Base-by-base conservation (phyloP, 2,888 invertebrate species). In the Microctonus aethiopoides region DNA sequence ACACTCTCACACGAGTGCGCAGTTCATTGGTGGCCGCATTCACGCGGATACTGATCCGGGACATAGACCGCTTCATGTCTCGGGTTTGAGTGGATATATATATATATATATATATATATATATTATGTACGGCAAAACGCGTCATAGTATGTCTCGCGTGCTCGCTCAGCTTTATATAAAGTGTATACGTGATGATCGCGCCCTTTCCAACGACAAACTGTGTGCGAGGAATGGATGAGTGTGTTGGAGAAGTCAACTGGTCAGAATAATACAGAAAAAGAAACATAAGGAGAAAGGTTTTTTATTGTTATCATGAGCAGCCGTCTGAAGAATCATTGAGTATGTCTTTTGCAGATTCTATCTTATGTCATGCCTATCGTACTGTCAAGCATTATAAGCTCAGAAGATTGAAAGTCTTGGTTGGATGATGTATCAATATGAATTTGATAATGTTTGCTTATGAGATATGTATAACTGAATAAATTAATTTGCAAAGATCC, bases 281-380 rank as follows among this genome's bases (percentile, higher is more conserved):
- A 69, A 41, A 68, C 54, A 72, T 67, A 63, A 34, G 41, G 22
- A 56, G 62, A 66, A 63, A 59, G 63, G 29, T 56, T 62, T 68
- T 70, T 70, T 63, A 54, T 52, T 59, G 67, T 64, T 73, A 67
- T 67, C 69, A 71, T 57, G 72, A 70, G 54, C 70, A 69, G 65
- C 60, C 68, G 65, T 57, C 56, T 29, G 60, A 57, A 69, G 39
- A n/a, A n/a, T 63, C 74, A 56, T 10, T 75, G 74, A 68, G 70
- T 70, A n/a, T n/a, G 75, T 76, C 76, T 81, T 73, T 74, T 75
- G 74, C 36, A 74, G 74, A 76, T 75, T 78, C 78, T 77, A 76
- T 77, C 79, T 78, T 72, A 74, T 67, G 72, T 65, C 68, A 72
- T 74, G 65, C 70, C 70, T 73, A 74, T 69, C 68, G 68, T 59